Base-by-base conservation (phyloP, 2,797 vertebrate genomes). In the Myripristis jacobus region DNA sequence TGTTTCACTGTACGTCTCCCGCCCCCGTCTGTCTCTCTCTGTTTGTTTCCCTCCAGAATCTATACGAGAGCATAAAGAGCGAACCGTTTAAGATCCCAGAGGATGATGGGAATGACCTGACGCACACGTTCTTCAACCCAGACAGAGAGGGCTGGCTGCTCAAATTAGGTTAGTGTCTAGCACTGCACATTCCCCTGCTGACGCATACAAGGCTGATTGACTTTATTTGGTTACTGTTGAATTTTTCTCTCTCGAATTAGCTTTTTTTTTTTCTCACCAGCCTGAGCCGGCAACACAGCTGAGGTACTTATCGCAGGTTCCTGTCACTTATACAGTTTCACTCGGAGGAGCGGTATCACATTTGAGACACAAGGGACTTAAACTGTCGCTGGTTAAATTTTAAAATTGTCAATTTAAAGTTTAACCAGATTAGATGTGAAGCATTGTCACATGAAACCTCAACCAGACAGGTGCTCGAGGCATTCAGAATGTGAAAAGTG, bases 61-160 rank as follows among this genome's bases (percentile, higher is more conserved):
- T 97, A 61, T 97, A 96, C 0, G 96, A 97, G 82, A 96, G 96
- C 90, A 97, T 97, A 80, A 96, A 96, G 77, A 97, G 96, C 0
- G 96, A 97, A 87, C 96, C 96, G 44, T 97, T 97, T 83, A 98
- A 98, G 91, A 98, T 98, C 87, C 96, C 96, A 0, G 96, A 99
- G 92, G 98, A 99, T 4, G 98, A 99, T 16, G 97, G 97, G 66
- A 99, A 99, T 2, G 98, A 99, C 92, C 91, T 99, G 88, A 99
- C 97, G 0, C 97, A 99, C 88, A 99, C 96, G 0, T 98, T 99
- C 93, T 97, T 97, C 91, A 97, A 97, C 92, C 96, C 96, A 0
- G 96, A 97, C 92, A 92, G 96, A 69, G 96, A 98, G 87, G 96
- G 96, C 87, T 98, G 96, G 96, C 94, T 98, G 82, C 96, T 98